These are phyloP conservation scores for Xylophagus ater DNA, from an alignment of 2,888 invertebrate species.

Conservation along the genomic window DNA sequence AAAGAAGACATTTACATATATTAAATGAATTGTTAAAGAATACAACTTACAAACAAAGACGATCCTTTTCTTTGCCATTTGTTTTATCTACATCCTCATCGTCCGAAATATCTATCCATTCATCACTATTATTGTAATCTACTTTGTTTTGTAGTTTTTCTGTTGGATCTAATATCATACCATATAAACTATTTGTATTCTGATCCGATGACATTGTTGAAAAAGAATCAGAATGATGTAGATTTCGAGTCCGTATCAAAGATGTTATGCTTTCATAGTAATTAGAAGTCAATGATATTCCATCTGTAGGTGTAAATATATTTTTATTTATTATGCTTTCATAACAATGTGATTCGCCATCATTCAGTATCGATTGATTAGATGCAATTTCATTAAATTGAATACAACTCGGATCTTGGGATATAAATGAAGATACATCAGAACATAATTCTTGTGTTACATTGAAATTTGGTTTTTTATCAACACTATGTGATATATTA, in stretches of 20 bases:
- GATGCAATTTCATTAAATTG: no score
- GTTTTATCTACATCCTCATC: conserved; percentile 12
- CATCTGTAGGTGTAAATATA: conserved; percentile 17
- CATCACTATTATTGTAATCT: conserved; percentile 32
- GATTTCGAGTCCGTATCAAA: conserved; percentile 18
- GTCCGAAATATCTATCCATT: conserved; percentile 38
- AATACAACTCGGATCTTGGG: no score
- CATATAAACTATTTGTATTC: conserved; percentile 38
- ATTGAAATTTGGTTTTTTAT: no score
- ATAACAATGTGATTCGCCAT: conserved; percentile 31
- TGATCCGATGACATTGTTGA: conserved; percentile 37
- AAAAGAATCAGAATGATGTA: conserved; percentile 33
- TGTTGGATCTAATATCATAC: conserved; percentile 27
- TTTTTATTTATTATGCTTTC: conserved; percentile 22
- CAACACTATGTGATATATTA: no score
- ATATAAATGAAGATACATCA: no score
- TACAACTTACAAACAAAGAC: no score
- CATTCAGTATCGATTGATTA: conserved; percentile 8
- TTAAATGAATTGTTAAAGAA: no score
- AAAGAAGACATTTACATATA: no score
- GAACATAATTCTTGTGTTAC: no score
- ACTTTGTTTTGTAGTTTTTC: conserved; percentile 7
- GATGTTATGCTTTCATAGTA: conserved; percentile 37
- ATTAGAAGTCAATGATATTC: conserved; percentile 32
- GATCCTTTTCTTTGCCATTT: conserved; percentile 4